Percentiles rank a stretch among this genome's conserved stretches.
phyloP scores from a whole-genome alignment of 1,140 invertebrate genomes.

The Drosophila nikananu region DNA sequence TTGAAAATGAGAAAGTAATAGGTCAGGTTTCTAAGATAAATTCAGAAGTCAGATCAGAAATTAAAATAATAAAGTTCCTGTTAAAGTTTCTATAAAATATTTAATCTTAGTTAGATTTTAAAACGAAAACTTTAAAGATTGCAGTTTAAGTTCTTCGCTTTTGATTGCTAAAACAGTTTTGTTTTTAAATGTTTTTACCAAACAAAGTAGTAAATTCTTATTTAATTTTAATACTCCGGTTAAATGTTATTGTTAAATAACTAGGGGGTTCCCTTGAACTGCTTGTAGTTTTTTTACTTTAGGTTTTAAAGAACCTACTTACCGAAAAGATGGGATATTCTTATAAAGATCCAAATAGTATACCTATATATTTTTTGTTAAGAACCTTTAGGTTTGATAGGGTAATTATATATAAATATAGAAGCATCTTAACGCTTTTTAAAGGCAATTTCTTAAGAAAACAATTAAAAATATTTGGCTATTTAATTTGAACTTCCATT shows the following conservation, averaged over 20 bases:
- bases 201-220: no score
- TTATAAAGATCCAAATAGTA: not conserved
- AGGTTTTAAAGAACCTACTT: accelerated
- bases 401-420: not conserved
- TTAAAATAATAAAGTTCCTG: no score
- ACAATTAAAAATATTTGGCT: not conserved
- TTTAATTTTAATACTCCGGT: not conserved
- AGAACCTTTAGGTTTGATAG: not conserved
- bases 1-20: no score
- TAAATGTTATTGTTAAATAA: not conserved
- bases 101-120: not conserved
- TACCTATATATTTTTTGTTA: not conserved
- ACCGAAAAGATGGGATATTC: not conserved
- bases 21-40: no score
- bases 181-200: no score
- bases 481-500: no score
- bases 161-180: no score
- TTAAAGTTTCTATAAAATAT: no score
- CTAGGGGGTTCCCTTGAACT: not conserved
- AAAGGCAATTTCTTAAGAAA: not conserved
- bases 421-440: no score
- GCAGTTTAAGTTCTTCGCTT: not conserved
- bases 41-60: no score
- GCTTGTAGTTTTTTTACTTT: not conserved
- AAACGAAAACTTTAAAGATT: not conserved